phyloP scores from a whole-genome alignment of 2,888 invertebrate species.

The Drosophila fungiperda region DNA sequence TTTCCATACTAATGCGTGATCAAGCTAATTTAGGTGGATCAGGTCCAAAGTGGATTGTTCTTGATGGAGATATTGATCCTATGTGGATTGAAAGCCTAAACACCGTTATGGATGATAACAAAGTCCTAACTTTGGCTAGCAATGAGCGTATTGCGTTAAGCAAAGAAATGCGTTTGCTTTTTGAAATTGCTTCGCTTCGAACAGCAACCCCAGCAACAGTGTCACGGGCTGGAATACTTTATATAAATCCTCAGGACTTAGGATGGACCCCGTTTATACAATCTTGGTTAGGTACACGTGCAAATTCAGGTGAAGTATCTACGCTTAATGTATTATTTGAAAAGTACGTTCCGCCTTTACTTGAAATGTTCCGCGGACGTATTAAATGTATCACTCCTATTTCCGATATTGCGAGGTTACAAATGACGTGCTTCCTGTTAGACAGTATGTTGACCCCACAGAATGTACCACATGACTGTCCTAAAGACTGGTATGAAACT shows the following conservation, averaged over 20 bases:
- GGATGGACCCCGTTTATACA: conserved; percentile 97
- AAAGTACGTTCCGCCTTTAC: conserved; percentile 94
- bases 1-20: conserved; percentile 97
- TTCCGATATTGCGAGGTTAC: conserved; percentile 94
- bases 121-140: conserved; percentile 95
- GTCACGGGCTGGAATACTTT: conserved; percentile 96
- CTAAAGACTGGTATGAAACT: conserved; percentile 96
- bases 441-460: conserved; percentile 93
- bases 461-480: conserved; percentile 94
- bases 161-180: conserved; percentile 94
- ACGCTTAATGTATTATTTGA: conserved; percentile 95
- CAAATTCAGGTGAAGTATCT: conserved; percentile 90
- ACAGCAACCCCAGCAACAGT: conserved; percentile 98
- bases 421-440: conserved; percentile 94
- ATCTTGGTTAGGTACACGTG: conserved; percentile 94
- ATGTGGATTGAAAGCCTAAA: conserved; percentile 99
- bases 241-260: conserved; percentile 96
- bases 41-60: conserved; percentile 96
- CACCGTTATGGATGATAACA: conserved; percentile 99
- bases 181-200: conserved; percentile 95
- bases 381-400: conserved; percentile 96
- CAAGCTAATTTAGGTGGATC: conserved; percentile 95
- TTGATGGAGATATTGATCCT: conserved; percentile 98
- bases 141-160: conserved; percentile 97
- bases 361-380: conserved; percentile 90